These are phyloP conservation scores for Paracanthobrama guichenoti DNA, from an alignment of 2,113 vertebrate genomes.

Conservation along the genomic window DNA sequence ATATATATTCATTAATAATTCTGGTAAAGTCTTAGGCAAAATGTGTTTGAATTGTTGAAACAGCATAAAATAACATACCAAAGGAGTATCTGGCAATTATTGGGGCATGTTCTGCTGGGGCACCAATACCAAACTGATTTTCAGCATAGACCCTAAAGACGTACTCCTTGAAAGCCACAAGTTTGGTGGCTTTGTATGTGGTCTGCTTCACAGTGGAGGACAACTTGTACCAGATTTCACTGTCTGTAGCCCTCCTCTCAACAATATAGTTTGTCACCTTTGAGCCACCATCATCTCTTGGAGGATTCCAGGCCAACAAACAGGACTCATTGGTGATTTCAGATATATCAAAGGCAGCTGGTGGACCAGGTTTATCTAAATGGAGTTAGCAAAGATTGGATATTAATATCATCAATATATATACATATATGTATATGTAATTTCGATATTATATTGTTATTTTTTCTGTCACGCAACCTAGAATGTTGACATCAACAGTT, in stretches of 20 bases:
- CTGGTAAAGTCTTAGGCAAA: not conserved
- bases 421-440: no score
- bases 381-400: constrained; percentile 3
- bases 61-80: constrained; percentile 77
- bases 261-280: constrained; percentile 94
- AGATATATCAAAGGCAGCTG: constrained; percentile 95
- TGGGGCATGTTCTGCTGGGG: constrained; percentile 81
- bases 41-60: not conserved
- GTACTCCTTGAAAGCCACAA: constrained; percentile 91
- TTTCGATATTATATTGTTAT: not conserved
- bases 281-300: constrained; percentile 94
- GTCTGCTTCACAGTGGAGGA: constrained; percentile 96
- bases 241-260: constrained; percentile 85
- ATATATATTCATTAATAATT: constrained; percentile 10
- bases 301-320: constrained; percentile 95
- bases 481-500: constrained; percentile 94
- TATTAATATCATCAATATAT: not conserved
- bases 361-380: constrained; percentile 95
- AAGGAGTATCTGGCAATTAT: constrained; percentile 92
- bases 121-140: constrained; percentile 94
- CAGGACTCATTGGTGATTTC: constrained; percentile 94
- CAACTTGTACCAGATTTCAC: constrained; percentile 94
- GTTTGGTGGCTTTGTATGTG: constrained; percentile 86
- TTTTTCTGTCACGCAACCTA: constrained; percentile 76
- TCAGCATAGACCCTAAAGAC: constrained; percentile 95